Conservation (phyloP, 1,140 invertebrate species). For the Teleopsis dalmanni region DNA sequence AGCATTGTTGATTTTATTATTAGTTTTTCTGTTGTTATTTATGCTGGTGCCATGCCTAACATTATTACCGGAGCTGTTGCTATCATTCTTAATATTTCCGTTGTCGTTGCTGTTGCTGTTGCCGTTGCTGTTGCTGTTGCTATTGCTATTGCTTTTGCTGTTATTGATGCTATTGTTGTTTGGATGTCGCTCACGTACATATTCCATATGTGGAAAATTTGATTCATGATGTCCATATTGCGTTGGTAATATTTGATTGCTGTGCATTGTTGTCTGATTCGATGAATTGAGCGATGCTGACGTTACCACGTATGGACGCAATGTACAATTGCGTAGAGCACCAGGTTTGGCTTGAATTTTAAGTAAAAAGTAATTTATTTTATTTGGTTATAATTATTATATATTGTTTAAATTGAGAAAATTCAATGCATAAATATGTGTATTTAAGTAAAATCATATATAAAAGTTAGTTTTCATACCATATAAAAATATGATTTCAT, state of each 20-base stretch:
- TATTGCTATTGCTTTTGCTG: slow-evolving; percentile 4
- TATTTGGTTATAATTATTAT: not conserved
- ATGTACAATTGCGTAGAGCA: slow-evolving; percentile 73
- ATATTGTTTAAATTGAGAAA: not conserved
- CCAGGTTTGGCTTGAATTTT: slow-evolving; percentile 77
- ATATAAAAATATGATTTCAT: too few relatives aligned
- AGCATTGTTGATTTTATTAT: slow-evolving; percentile 19
- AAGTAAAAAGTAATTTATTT: not conserved
- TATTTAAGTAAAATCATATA: too few relatives aligned
- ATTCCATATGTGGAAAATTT: slow-evolving; percentile 45
- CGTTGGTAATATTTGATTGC: slow-evolving; percentile 42
- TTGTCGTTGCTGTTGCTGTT: slow-evolving; percentile 15
- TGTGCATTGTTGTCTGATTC: slow-evolving; percentile 44
- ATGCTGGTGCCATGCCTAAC: slow-evolving; percentile 8
- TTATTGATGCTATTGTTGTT: slow-evolving; percentile 4
- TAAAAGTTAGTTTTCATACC: too few relatives aligned
- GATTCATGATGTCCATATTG: slow-evolving; percentile 43
- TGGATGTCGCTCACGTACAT: slow-evolving; percentile 42
- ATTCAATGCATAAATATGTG: too few relatives aligned
- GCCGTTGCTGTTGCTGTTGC: slow-evolving; percentile 9
- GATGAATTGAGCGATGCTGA: slow-evolving; percentile 43
- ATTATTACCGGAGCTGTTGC: slow-evolving; percentile 14
- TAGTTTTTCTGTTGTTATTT: slow-evolving; percentile 30
- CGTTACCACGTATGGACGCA: slow-evolving; percentile 49
- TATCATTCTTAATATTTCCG: slow-evolving; percentile 1